Evolutionary conservation across 2,113 vertebrate species (phyloP), one percentile per base, ranked within the genome.

Genomic region (Cepphus grylle): DNA sequence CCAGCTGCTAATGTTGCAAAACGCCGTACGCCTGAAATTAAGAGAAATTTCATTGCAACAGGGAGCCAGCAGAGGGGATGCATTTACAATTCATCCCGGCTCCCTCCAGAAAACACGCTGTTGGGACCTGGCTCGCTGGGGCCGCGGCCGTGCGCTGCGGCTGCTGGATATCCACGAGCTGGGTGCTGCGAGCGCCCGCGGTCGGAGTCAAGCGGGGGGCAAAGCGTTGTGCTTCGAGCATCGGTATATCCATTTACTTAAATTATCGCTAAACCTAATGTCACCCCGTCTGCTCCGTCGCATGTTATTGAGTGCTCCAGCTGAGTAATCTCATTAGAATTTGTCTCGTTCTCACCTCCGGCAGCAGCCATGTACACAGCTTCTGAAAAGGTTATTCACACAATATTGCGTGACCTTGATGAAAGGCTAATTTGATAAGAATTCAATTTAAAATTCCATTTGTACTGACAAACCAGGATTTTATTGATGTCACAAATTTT

Each of bases 341-440:
- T 88, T 70, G 95, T 82, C 81, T 96, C 6, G 1, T 90, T 95
- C 81, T 70, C 89, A 94, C 87, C 93, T 55, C 93, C 26, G 25
- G 94, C 95, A 93, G 82, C 89, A 92, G 74, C 81, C 81, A 18
- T 56, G 92, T 86, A 85, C 86, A 67, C 94, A 96, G 93, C 94
- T 93, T 70, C 67, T 7, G 93, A 47, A 97, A 94, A 97, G 96
- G 94, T 96, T 92, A 94, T 81, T 96, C 94, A 45, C 88, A 66
- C 82, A 69, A 61, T 88, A 89, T 76, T 93, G 94, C 45, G 2
- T 47, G 91, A 95, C 96, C 97, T 96, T 97, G 97, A 95, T 95
- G 81, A 97, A 93, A 95, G 96, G 97, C 95, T 96, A 95, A 97
- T 97, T 97, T 96, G 97, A 95, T 97, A 96, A 97, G 95, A 92